These are phyloP conservation scores for Apocheima hispidaria DNA, from an alignment of 2,888 invertebrate genomes.

Conservation along the genomic window DNA sequence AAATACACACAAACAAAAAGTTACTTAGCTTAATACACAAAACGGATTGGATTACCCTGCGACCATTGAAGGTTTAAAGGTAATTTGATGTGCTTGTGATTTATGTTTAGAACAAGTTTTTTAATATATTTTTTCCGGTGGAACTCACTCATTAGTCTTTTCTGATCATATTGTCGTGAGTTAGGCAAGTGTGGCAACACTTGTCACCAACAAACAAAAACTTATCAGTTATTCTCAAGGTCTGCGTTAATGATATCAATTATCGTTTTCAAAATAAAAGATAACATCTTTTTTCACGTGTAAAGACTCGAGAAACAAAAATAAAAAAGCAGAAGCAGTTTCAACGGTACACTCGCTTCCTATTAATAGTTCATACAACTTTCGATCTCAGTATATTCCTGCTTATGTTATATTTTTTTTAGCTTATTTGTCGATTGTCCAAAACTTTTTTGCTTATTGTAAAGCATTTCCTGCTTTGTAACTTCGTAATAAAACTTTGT, in stretches of 20 bases:
- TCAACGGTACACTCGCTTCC: conserved; percentile 50
- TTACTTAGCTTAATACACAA: too few relatives aligned
- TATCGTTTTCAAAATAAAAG: neutral
- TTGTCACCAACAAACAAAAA: too few relatives aligned
- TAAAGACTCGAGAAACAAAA: conserved; percentile 29
- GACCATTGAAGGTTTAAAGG: too few relatives aligned
- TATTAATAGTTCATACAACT: conserved; percentile 62
- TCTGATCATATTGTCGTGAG: too few relatives aligned
- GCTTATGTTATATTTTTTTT: conserved; percentile 30
- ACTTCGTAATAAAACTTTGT: neutral
- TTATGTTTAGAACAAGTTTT: too few relatives aligned
- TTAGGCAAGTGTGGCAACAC: too few relatives aligned
- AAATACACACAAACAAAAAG: too few relatives aligned
- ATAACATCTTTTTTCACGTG: conserved; percentile 20
- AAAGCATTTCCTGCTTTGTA: conserved; percentile 26
- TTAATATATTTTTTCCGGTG: too few relatives aligned
- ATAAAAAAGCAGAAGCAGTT: conserved; percentile 30
- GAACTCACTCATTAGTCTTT: too few relatives aligned
- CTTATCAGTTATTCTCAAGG: too few relatives aligned
- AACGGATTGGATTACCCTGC: too few relatives aligned
- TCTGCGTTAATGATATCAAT: neutral
- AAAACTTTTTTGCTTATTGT: conserved; percentile 7
- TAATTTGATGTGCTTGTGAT: too few relatives aligned
- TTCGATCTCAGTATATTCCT: conserved; percentile 57
- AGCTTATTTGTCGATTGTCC: conserved; percentile 33